Evolutionary conservation across 2,797 vertebrate species (phyloP).

Genomic region (Myotis myotis): DNA sequence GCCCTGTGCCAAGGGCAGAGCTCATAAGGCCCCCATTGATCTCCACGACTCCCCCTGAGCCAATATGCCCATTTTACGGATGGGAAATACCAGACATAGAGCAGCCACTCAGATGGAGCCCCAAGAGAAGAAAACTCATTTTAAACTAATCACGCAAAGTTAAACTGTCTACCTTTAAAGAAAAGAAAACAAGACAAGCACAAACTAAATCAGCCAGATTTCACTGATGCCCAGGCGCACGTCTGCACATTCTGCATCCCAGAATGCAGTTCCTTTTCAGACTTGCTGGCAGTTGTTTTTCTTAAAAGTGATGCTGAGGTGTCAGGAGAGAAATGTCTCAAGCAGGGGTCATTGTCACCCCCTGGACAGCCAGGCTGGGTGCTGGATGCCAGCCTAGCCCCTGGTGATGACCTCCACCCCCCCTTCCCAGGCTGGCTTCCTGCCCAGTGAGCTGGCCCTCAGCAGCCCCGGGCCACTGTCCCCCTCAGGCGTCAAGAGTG

Average conservation of each 20-base stretch:
- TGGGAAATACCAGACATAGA: rapidly evolving
- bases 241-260: rapidly evolving
- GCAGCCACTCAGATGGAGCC: background rate
- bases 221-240: rapidly evolving
- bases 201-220: background rate
- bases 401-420: background rate
- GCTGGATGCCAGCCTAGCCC: rapidly evolving
- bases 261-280: rapidly evolving
- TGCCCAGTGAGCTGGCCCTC: slow-evolving; percentile 93
- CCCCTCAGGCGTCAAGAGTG: slow-evolving; percentile 92
- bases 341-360: background rate
- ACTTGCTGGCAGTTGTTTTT: background rate
- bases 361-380: background rate
- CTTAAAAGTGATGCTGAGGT: background rate
- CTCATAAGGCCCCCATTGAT: background rate
- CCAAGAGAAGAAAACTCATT: background rate
- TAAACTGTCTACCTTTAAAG: background rate
- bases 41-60: background rate
- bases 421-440: slow-evolving; percentile 90
- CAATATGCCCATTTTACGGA: rapidly evolving
- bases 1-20: too few species aligned
- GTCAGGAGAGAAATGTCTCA: background rate
- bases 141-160: background rate
- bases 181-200: rapidly evolving
- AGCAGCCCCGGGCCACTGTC: slow-evolving; percentile 94